phyloP scores from a whole-genome alignment of 1,140 invertebrate species.

The Drosophila neocordata region DNA sequence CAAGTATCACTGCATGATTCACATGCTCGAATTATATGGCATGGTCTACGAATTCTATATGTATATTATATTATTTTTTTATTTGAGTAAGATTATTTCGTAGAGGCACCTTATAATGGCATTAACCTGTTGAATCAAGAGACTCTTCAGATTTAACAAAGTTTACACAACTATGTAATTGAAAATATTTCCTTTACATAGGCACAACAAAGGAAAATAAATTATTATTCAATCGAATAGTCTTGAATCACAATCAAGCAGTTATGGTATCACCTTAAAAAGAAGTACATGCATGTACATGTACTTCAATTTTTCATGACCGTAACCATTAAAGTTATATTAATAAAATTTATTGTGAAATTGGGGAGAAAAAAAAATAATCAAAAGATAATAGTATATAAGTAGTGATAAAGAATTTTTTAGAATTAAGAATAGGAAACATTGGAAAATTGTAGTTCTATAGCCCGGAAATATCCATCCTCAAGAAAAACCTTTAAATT shows the following conservation, averaged over 20 bases:
- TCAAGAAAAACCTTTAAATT: not conserved
- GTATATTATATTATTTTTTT: no score
- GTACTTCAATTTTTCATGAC: not conserved
- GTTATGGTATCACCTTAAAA: not conserved
- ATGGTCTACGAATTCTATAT: no score
- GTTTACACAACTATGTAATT: constrained; percentile 1
- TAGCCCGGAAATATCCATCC: not conserved
- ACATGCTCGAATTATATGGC: no score
- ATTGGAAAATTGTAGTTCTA: not conserved
- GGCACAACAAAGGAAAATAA: constrained; percentile 1
- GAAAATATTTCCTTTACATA: not conserved
- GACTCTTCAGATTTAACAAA: constrained; percentile 1
- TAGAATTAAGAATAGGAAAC: no score
- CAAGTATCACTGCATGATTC: no score
- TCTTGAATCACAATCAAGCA: not conserved
- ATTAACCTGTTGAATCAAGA: not conserved
- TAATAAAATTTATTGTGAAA: not conserved
- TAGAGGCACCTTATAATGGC: not conserved
- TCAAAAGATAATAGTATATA: no score
- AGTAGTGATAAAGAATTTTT: no score
- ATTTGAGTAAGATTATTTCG: not conserved
- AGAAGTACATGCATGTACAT: not conserved
- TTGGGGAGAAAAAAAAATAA: not conserved
- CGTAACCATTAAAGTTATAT: not conserved
- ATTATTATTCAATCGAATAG: not conserved